phyloP scores from a whole-genome alignment of 2,113 vertebrate genomes.

The Eidolon helvum region DNA sequence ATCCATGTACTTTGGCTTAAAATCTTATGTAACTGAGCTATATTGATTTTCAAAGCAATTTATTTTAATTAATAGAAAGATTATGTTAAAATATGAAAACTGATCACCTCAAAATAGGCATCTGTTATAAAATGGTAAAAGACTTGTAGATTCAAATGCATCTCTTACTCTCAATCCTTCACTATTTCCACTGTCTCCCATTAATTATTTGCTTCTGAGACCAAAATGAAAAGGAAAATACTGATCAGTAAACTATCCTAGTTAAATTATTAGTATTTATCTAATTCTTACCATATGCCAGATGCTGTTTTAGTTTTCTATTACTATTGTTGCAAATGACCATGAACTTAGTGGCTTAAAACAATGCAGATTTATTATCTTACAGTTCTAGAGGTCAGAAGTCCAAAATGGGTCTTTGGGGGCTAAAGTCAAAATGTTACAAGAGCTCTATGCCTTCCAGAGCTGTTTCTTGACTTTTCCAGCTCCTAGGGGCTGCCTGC shows the following conservation, averaged over 20 bases:
- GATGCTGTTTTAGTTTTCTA: background rate
- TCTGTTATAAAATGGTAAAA: background rate
- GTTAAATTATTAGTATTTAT: background rate
- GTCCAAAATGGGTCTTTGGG: background rate
- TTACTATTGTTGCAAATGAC: background rate
- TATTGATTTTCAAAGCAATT: background rate
- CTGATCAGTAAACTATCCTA: background rate
- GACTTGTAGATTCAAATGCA: background rate
- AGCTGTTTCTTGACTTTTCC: background rate
- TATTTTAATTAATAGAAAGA: background rate
- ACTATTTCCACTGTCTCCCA: background rate
- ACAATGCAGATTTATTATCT: too few relatives aligned
- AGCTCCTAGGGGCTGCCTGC: background rate
- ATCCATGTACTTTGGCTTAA: background rate
- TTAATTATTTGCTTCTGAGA: background rate
- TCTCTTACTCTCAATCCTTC: background rate
- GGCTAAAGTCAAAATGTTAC: background rate
- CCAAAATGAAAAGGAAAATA: background rate
- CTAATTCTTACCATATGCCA: background rate
- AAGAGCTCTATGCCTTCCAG: fast-evolving
- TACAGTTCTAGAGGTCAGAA: background rate
- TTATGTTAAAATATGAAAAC: background rate
- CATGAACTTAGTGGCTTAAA: background rate
- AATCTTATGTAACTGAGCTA: background rate
- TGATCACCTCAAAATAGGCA: background rate